These are phyloP conservation scores for Myiothlypis coronata DNA, from an alignment of 2,797 vertebrate genomes.

Conservation along the genomic window DNA sequence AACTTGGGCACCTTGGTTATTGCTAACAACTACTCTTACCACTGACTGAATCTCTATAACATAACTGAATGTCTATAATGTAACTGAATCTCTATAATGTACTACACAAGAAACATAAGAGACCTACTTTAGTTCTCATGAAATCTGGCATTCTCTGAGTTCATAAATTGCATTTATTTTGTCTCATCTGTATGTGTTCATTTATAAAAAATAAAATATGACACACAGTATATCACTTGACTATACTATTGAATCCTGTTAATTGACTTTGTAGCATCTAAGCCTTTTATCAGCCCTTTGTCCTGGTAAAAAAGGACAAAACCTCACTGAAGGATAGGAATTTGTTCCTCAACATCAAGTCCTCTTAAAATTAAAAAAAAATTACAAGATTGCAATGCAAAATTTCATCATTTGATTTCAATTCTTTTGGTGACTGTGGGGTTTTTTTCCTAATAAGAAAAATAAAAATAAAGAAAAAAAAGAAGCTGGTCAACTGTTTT, in stretches of 20 bases:
- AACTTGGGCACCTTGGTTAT: fast-evolving
- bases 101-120: background rate
- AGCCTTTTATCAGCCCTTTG: background rate
- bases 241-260: background rate
- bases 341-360: background rate
- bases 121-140: background rate
- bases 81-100: background rate
- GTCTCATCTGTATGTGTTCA: background rate
- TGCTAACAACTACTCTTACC: background rate
- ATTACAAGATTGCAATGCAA: background rate
- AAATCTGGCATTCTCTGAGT: background rate
- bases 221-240: background rate
- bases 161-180: background rate
- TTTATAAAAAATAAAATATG: background rate
- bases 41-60: background rate
- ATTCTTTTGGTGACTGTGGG: fast-evolving
- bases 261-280: background rate
- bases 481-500: background rate
- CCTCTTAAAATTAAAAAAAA: background rate
- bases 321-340: background rate
- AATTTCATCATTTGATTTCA: background rate
- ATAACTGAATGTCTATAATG: too few species aligned
- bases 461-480: background rate
- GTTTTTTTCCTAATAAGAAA: background rate
- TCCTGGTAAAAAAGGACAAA: background rate